Conservation (phyloP, 2,113 vertebrate genomes). For the Stomatorhinus ivindoensis region DNA sequence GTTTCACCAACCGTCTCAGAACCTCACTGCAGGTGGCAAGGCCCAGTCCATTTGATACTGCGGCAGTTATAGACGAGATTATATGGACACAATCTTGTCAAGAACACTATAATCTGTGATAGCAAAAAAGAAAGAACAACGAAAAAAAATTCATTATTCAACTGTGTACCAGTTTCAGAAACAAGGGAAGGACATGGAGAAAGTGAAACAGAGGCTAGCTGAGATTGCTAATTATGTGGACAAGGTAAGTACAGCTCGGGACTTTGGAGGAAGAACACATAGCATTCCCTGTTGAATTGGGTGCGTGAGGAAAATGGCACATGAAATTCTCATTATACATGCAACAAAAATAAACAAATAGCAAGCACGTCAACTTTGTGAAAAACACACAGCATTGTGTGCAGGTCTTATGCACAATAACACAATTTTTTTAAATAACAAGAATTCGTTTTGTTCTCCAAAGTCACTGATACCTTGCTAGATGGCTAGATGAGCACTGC, state of each 20-base stretch:
- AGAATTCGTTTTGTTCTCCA: not conserved
- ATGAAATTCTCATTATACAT: not conserved
- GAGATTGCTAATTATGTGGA: constrained; percentile 97
- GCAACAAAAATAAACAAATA: not conserved
- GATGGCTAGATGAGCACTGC: not conserved
- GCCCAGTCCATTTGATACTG: not conserved
- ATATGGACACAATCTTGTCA: not conserved
- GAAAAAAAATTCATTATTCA: not conserved
- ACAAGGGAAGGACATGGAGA: constrained; percentile 92
- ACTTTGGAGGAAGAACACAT: not conserved
- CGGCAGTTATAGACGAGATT: not conserved
- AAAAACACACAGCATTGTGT: not conserved
- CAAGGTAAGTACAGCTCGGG: constrained; percentile 72
- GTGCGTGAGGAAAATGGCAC: not conserved
- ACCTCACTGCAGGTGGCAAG: not conserved
- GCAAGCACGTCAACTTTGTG: not conserved
- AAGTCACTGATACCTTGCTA: not conserved
- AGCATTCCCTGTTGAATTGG: not conserved
- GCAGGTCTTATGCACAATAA: not conserved
- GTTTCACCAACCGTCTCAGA: too few species aligned
- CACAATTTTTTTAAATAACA: not conserved
- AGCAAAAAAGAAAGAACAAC: not conserved
- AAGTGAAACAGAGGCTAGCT: constrained; percentile 88
- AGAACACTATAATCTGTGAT: not conserved
- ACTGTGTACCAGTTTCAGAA: constrained; percentile 77